A percentile compares a stretch with the other conserved stretches of the same genome.
phyloP scores from a whole-genome alignment of 2,888 invertebrate genomes.

The Idaea dimidiata region DNA sequence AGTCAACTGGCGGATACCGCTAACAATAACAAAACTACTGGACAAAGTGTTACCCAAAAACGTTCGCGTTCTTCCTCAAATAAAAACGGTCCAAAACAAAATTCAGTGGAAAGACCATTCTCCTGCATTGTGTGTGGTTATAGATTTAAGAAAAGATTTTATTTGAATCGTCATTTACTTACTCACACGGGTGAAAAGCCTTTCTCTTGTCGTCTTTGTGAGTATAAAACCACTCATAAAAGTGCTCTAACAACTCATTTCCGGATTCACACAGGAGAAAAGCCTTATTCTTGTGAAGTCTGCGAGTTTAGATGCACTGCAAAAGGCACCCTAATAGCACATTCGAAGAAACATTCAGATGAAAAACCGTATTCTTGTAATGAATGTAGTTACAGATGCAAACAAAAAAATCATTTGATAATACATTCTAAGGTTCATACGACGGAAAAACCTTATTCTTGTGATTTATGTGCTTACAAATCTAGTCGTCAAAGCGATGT shows the following conservation, averaged over 20 bases:
- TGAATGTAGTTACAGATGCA: neutral
- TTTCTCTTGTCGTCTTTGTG: neutral
- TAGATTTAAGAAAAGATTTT: neutral
- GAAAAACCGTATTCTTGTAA: neutral
- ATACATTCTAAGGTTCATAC: neutral
- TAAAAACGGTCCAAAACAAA: neutral
- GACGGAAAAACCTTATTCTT: neutral
- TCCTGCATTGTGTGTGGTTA: neutral
- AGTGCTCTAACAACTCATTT: conserved; percentile 1
- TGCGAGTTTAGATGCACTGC: neutral
- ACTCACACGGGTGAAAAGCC: conserved; percentile 6
- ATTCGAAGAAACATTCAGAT: neutral
- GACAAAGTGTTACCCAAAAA: neutral
- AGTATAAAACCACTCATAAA: neutral
- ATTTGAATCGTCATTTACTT: neutral
- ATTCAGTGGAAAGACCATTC: neutral
- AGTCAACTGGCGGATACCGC: neutral
- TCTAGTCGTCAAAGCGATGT: neutral
- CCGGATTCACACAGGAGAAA: neutral
- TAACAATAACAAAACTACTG: neutral
- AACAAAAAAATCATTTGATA: neutral
- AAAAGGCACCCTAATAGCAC: neutral
- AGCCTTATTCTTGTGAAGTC: neutral
- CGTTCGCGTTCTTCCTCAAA: neutral
- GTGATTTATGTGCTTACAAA: neutral